A percentile compares a stretch with the other conserved stretches of the same genome.
These are phyloP conservation scores for Apodemia mormo DNA, from an alignment of 2,888 invertebrate species.

Conservation along the genomic window DNA sequence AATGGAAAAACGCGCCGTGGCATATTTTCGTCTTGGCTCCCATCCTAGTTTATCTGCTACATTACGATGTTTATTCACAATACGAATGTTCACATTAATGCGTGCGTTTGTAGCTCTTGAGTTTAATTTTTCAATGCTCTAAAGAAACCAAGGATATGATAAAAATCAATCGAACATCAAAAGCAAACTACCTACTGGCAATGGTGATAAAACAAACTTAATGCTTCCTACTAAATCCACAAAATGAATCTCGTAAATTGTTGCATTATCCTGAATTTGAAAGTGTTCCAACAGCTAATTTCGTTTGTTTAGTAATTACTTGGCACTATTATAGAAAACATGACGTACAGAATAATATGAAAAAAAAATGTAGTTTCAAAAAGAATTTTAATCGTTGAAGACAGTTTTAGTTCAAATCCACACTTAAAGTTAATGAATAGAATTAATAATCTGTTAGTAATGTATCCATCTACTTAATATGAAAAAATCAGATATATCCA, in stretches of 20 bases:
- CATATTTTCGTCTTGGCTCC: conserved; percentile 82
- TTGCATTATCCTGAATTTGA: conserved; percentile 30
- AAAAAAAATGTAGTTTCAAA: conserved; percentile 2
- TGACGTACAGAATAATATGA: conserved; percentile 18
- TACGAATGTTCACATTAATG: conserved; percentile 79
- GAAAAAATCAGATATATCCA: neutral
- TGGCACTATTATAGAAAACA: conserved; percentile 36
- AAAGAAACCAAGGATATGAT: conserved; percentile 34
- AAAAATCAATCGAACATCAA: conserved; percentile 29
- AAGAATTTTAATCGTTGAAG: conserved; percentile 1
- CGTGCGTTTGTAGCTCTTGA: conserved; percentile 73
- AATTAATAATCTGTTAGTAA: neutral
- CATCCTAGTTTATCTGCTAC: conserved; percentile 82
- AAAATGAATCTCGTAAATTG: conserved; percentile 9
- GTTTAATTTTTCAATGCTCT: conserved; percentile 48
- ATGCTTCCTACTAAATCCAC: neutral
- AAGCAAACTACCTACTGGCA: neutral
- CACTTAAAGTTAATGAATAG: neutral
- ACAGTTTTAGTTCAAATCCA: conserved; percentile 4
- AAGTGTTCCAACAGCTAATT: conserved; percentile 37
- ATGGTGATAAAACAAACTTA: neutral
- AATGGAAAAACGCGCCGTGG: conserved; percentile 80
- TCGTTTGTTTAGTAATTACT: conserved; percentile 40
- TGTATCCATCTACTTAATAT: neutral
- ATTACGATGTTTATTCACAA: conserved; percentile 83